Percentiles rank a stretch among this genome's conserved stretches.
phyloP scores from a whole-genome alignment of 2,797 vertebrate species.

The Chaunax sp. region DNA sequence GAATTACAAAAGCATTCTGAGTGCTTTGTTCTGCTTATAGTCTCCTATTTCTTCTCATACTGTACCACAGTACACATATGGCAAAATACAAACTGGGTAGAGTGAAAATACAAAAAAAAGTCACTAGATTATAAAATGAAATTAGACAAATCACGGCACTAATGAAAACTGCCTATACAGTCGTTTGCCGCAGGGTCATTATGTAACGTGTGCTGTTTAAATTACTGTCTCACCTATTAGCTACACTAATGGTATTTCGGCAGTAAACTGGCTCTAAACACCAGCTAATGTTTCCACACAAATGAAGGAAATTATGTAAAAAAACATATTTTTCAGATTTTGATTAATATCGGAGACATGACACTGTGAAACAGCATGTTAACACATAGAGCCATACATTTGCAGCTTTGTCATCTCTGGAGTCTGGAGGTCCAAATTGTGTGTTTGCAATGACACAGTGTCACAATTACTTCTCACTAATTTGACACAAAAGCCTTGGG shows the following conservation, averaged over 20 bases:
- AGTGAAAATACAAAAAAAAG: conserved; percentile 8
- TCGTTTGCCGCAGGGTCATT: too few species aligned
- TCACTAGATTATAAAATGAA: background rate
- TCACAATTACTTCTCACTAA: conserved; percentile 55
- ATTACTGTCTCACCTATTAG: conserved; percentile 17
- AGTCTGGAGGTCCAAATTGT: conserved; percentile 37
- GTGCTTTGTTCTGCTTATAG: too few species aligned
- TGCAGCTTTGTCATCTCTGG: conserved; percentile 30
- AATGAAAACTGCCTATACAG: too few species aligned
- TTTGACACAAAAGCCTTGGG: conserved; percentile 58
- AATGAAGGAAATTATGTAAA: background rate
- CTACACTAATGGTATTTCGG: conserved; percentile 5
- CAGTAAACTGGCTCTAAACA: conserved; percentile 1
- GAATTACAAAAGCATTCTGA: conserved; percentile 10
- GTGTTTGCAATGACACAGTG: conserved; percentile 45
- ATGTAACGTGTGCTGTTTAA: too few species aligned
- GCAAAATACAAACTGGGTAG: too few species aligned
- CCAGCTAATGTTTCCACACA: background rate
- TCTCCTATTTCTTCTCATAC: too few species aligned
- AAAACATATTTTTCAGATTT: background rate
- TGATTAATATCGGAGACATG: background rate
- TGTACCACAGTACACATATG: too few species aligned
- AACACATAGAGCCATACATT: conserved; percentile 3
- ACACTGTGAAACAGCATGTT: background rate
- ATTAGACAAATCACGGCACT: too few species aligned